Evolutionary conservation across 2,797 vertebrate genomes (phyloP).

Genomic region (Myiotriccus ornatus): DNA sequence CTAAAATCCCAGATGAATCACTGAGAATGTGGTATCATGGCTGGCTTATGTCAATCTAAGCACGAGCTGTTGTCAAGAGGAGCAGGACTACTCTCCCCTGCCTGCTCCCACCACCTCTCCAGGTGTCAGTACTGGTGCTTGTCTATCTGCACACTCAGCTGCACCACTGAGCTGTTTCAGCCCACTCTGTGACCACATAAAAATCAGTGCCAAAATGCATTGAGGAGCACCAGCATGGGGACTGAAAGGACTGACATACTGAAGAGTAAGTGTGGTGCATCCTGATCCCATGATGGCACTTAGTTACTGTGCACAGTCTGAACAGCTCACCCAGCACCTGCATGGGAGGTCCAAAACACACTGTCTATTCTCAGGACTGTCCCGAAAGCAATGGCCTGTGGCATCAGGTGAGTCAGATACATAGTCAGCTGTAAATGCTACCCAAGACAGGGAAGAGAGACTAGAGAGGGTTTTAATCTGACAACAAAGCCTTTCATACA

Average conservation of each 20-base stretch:
- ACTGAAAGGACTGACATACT: neutral
- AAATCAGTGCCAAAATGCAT: neutral
- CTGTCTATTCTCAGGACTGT: neutral
- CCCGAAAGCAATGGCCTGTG: neutral
- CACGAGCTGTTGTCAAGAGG: neutral
- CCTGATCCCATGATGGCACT: neutral
- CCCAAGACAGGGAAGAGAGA: neutral
- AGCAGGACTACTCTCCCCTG: neutral
- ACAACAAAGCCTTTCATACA: constrained; percentile 1
- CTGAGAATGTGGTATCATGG: neutral
- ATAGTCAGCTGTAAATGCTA: neutral
- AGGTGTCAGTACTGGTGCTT: neutral
- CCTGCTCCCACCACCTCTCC: neutral
- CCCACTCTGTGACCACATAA: neutral
- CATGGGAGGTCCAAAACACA: neutral
- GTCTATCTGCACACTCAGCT: neutral
- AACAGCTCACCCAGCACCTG: neutral
- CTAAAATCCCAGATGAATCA: neutral
- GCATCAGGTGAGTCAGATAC: neutral
- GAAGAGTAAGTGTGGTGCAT: neutral
- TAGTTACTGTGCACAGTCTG: neutral
- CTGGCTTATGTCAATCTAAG: neutral
- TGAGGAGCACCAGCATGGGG: neutral
- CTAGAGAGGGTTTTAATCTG: neutral
- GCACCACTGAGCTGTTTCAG: neutral